Evolutionary conservation across 2,113 vertebrate species (phyloP).

Genomic region (Ivindomyrus marchei): DNA sequence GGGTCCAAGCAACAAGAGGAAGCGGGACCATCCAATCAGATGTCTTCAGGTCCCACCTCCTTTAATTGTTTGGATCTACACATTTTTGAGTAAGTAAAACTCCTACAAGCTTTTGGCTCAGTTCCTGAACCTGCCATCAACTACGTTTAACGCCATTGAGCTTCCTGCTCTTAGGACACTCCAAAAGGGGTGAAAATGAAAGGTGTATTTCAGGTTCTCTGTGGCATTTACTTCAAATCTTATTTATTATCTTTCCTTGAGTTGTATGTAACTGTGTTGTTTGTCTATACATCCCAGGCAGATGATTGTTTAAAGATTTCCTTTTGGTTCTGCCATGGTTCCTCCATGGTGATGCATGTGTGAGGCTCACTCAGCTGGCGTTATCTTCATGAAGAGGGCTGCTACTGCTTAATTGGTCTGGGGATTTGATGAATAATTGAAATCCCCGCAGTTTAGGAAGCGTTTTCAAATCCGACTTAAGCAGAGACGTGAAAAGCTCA

Average conservation of each 20-base stretch:
- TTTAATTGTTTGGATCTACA: neutral
- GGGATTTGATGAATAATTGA: neutral
- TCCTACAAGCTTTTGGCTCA: neutral
- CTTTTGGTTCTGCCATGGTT: neutral
- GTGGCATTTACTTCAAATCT: neutral
- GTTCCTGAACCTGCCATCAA: neutral
- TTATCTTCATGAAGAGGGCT: neutral
- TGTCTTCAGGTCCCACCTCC: neutral
- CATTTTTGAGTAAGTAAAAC: neutral
- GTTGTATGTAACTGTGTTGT: neutral
- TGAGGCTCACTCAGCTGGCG: neutral
- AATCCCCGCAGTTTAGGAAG: neutral
- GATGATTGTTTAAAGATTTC: neutral
- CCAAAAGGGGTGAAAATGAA: neutral
- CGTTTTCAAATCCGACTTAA: neutral
- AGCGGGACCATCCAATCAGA: neutral
- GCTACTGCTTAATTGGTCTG: neutral
- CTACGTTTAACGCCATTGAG: neutral
- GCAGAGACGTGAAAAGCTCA: neutral
- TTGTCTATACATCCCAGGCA: neutral
- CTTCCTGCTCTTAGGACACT: neutral
- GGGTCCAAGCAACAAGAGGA: neutral
- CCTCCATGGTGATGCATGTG: neutral
- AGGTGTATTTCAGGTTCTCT: neutral
- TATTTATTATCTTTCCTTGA: neutral